These are phyloP conservation scores for Eilema depressum DNA, from an alignment of 2,888 invertebrate species.

Conservation along the genomic window DNA sequence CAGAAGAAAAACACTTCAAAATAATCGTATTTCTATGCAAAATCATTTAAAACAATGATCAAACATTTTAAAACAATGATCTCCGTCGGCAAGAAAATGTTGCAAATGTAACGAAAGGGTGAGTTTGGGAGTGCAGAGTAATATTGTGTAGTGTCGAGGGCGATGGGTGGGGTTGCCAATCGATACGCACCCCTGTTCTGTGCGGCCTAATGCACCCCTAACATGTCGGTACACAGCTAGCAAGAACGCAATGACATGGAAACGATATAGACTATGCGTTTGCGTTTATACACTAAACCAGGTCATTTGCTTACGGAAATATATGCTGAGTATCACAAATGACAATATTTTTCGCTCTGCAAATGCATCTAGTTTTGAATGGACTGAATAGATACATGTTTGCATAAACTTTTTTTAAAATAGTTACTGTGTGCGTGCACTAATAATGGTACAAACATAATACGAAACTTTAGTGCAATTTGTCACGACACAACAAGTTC, in stretches of 20 bases:
- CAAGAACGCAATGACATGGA: constrained; percentile 51
- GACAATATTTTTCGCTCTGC: neutral
- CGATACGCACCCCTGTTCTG: constrained; percentile 80
- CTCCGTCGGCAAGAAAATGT: constrained; percentile 63
- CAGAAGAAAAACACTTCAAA: neutral
- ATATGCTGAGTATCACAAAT: neutral
- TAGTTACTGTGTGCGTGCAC: neutral
- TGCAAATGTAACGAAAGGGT: constrained; percentile 77
- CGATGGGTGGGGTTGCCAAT: constrained; percentile 70
- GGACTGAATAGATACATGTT: no score
- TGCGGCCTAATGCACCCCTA: constrained; percentile 79
- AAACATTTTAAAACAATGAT: constrained; percentile 70
- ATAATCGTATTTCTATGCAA: constrained; percentile 17
- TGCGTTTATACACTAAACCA: constrained; percentile 44
- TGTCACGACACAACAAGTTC: neutral
- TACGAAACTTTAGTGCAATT: neutral
- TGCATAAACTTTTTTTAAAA: neutral
- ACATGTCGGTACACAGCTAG: constrained; percentile 48
- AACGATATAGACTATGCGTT: constrained; percentile 46
- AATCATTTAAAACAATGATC: constrained; percentile 43
- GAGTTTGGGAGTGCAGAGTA: constrained; percentile 68
- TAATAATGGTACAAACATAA: neutral
- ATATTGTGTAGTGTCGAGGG: constrained; percentile 71
- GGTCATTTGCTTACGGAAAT: constrained; percentile 46
- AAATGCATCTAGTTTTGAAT: neutral